A percentile compares a stretch with the other conserved stretches of the same genome.
Conservation (phyloP, 2,888 invertebrate genomes). For the Venusia cambrica region DNA sequence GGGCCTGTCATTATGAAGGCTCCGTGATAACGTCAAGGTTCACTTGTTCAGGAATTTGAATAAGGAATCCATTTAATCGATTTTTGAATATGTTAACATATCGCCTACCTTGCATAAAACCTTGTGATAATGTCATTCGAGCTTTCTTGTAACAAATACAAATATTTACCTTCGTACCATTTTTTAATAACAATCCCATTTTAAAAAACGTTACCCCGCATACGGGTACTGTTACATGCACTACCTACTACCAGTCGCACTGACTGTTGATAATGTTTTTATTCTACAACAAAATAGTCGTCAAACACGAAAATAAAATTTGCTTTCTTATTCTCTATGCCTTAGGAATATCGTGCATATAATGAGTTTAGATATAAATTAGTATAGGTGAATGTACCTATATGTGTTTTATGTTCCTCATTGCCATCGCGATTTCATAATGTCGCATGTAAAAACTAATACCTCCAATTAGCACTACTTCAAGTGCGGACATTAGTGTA, state of each 20-base stretch:
- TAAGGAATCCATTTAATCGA: slow-evolving; percentile 11
- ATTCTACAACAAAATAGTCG: no score
- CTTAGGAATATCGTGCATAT: no score
- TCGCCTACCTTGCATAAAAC: slow-evolving; percentile 1
- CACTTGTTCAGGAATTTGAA: slow-evolving; percentile 22
- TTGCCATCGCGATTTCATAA: slow-evolving; percentile 3
- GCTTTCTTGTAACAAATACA: slow-evolving; percentile 8
- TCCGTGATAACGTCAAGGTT: slow-evolving; percentile 27
- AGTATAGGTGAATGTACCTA: no score
- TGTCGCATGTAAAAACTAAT: slow-evolving; percentile 3
- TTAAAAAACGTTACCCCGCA: slow-evolving; percentile 41
- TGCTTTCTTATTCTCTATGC: no score
- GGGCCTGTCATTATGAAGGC: slow-evolving; percentile 46
- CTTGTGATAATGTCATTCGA: slow-evolving; percentile 2
- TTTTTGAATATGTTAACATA: slow-evolving; percentile 8
- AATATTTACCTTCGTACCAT: no score
- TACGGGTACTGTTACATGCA: no score
- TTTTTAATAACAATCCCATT: no score
- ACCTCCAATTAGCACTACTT: slow-evolving; percentile 11
- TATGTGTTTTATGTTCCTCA: slow-evolving; percentile 1
- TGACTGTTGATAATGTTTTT: no score
- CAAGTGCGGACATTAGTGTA: slow-evolving; percentile 14
- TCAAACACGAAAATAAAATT: no score
- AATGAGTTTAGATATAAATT: no score
- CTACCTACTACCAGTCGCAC: no score